Percentiles rank a stretch among this genome's conserved stretches.
These are phyloP conservation scores for Melanotus villosus DNA, from an alignment of 2,888 invertebrate genomes.

Conservation along the genomic window DNA sequence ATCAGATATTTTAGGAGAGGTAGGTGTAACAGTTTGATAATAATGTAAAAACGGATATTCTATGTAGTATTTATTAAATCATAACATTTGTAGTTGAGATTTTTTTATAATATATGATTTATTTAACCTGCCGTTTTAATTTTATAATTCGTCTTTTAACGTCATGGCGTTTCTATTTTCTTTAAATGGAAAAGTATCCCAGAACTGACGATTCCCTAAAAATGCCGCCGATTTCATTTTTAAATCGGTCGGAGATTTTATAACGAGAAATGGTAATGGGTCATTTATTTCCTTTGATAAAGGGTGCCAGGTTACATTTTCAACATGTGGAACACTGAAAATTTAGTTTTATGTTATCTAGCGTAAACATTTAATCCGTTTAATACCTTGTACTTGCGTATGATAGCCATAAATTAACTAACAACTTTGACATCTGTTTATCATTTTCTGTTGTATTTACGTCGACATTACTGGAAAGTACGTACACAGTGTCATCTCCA, in stretches of 20 bases:
- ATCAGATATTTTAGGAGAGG: slow-evolving; percentile 87
- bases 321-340: slow-evolving; percentile 53
- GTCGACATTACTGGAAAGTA: slow-evolving; percentile 68
- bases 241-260: slow-evolving; percentile 68
- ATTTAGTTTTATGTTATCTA: no score
- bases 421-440: slow-evolving; percentile 69
- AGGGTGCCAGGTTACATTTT: slow-evolving; percentile 69
- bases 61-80: no score
- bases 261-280: slow-evolving; percentile 71
- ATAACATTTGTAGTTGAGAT: no score
- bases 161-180: slow-evolving; percentile 72
- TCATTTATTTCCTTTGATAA: slow-evolving; percentile 66
- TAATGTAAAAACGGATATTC: slow-evolving; percentile 4
- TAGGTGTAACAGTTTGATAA: slow-evolving; percentile 82
- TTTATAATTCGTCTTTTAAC: slow-evolving; percentile 66
- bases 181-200: slow-evolving; percentile 73
- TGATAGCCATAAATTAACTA: slow-evolving; percentile 72
- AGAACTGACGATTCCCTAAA: slow-evolving; percentile 74
- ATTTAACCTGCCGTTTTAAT: slow-evolving; percentile 56
- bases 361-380: no score
- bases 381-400: slow-evolving; percentile 78
- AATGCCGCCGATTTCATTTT: slow-evolving; percentile 69
- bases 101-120: background rate
- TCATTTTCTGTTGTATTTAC: slow-evolving; percentile 68
- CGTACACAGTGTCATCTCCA: slow-evolving; percentile 73